Conservation (phyloP, 2,888 invertebrate species). For the Cerastis rubricosa region DNA sequence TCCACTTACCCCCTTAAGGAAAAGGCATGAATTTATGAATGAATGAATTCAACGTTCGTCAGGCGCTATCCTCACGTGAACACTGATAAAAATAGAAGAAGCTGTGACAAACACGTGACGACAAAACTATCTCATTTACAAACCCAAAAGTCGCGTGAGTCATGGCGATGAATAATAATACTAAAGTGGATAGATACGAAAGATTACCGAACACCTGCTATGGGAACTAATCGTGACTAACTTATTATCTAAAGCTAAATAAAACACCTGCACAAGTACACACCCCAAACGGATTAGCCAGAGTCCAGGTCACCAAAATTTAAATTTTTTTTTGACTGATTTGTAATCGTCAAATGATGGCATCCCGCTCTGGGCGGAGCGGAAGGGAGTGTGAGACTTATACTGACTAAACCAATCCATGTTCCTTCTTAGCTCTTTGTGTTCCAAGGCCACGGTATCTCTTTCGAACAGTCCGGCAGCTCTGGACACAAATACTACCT, state of each 20-base stretch:
- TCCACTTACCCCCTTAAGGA: neutral
- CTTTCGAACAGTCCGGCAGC: no score
- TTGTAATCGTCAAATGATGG: no score
- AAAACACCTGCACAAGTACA: neutral
- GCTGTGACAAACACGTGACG: neutral
- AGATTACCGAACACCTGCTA: neutral
- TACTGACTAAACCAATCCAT: no score
- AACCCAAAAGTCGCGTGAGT: neutral
- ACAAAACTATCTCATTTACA: neutral
- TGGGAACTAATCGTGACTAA: neutral
- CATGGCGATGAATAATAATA: neutral
- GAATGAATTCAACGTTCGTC: neutral
- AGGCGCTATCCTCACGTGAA: neutral
- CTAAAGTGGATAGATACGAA: conserved; percentile 3
- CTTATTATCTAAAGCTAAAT: neutral
- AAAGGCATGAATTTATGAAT: neutral
- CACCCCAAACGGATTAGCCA: neutral
- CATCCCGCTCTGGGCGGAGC: no score
- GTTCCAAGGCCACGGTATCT: no score
- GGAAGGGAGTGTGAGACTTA: no score
- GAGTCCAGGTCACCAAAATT: neutral
- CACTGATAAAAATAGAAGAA: neutral
- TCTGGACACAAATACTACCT: no score
- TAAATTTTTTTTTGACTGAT: no score
- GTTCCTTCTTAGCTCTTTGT: no score